Evolutionary conservation across 2,888 invertebrate species (phyloP).

Genomic region (Elgonia sp.): DNA sequence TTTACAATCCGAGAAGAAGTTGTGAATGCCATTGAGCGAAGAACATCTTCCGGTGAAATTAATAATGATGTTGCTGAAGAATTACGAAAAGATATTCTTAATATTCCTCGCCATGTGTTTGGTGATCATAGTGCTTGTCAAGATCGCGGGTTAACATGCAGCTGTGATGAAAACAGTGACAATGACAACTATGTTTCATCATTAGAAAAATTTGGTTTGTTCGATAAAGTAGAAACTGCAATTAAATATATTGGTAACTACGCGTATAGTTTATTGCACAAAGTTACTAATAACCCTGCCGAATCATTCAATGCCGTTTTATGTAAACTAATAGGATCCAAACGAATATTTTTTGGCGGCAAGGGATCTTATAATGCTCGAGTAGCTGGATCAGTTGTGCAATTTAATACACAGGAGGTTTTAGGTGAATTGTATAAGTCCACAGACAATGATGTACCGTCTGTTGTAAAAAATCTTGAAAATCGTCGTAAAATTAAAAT

Average conservation of each 20-base stretch:
- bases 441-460: neutral
- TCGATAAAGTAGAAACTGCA: neutral
- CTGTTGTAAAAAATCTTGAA: neutral
- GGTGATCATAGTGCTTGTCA: slow-evolving; percentile 55
- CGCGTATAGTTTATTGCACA: slow-evolving; percentile 46
- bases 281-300: slow-evolving; percentile 26
- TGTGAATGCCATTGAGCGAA: neutral
- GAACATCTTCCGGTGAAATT: neutral
- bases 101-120: slow-evolving; percentile 64
- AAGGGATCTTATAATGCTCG: slow-evolving; percentile 19
- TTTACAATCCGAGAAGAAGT: neutral
- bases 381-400: slow-evolving; percentile 23
- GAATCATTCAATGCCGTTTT: too few relatives aligned
- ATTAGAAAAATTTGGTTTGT: neutral
- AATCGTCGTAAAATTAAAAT: neutral
- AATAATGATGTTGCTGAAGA: neutral
- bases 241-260: slow-evolving; percentile 37
- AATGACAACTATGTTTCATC: slow-evolving; percentile 18
- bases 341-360: slow-evolving; percentile 41
- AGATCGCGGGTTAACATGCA: slow-evolving; percentile 26
- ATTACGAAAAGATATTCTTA: slow-evolving; percentile 64
- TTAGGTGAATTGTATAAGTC: neutral
- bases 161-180: neutral
- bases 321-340: slow-evolving; percentile 51
- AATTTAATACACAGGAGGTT: slow-evolving; percentile 5